These are phyloP conservation scores for Gila robusta DNA, from an alignment of 2,797 vertebrate species.

Conservation along the genomic window DNA sequence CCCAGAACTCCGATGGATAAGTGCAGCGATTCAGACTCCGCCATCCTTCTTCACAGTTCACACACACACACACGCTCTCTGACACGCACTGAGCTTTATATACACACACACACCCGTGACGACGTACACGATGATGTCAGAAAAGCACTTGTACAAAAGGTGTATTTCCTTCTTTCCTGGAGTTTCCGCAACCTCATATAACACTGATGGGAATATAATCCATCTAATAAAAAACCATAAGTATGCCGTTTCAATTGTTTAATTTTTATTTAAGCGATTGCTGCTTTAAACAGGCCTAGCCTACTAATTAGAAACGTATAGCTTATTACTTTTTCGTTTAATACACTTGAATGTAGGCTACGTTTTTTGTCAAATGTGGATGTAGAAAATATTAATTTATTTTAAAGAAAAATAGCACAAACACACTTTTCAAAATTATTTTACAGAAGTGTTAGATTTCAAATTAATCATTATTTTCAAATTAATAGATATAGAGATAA, in stretches of 20 bases:
- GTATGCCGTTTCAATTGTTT: neutral
- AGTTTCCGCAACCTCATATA: neutral
- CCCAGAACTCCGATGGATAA: slow-evolving; percentile 78
- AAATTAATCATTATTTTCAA: neutral
- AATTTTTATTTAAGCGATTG: neutral
- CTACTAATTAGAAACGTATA: neutral
- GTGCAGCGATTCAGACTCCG: slow-evolving; percentile 71
- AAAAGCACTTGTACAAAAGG: neutral
- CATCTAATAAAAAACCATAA: neutral
- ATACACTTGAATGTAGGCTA: neutral
- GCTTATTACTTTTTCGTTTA: neutral
- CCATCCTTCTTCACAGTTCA: slow-evolving; percentile 63
- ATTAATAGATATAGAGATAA: neutral
- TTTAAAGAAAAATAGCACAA: neutral
- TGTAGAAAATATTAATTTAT: neutral
- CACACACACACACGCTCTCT: too few relatives aligned
- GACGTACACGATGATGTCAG: slow-evolving; percentile 63
- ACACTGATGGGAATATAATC: neutral
- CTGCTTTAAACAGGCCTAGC: neutral
- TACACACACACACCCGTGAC: neutral
- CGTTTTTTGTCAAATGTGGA: neutral
- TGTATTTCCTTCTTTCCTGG: slow-evolving; percentile 12
- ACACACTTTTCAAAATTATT: neutral
- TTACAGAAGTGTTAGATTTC: neutral
- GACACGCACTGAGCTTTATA: neutral